phyloP scores from a whole-genome alignment of 1,140 invertebrate genomes.

The Popillia japonica region DNA sequence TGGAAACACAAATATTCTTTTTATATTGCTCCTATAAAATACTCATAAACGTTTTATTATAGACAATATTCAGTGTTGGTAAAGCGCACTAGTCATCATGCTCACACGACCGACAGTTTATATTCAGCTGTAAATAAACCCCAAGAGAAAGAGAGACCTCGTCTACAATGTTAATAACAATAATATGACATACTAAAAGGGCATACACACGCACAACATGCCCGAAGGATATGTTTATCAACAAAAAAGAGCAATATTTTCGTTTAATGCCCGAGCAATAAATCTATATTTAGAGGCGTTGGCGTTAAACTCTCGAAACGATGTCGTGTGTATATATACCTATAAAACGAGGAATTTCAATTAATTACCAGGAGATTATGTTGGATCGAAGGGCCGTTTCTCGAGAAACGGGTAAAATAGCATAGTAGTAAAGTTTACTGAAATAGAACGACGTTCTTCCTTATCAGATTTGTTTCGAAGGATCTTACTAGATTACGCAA shows the following conservation, averaged over 20 bases:
- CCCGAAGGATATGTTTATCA: constrained; percentile 11
- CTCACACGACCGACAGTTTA: constrained; percentile 8
- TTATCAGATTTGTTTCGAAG: neutral
- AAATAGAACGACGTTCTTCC: neutral
- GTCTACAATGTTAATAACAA: constrained; percentile 16
- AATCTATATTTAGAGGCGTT: constrained; percentile 6
- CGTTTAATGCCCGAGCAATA: neutral
- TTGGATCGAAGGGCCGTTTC: neutral
- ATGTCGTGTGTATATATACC: neutral
- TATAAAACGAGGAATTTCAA: constrained; percentile 15
- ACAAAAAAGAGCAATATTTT: constrained; percentile 19
- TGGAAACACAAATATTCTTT: neutral
- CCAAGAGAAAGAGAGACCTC: neutral
- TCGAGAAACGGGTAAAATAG: neutral
- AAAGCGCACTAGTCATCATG: neutral
- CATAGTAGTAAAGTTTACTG: neutral
- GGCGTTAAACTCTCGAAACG: constrained; percentile 4
- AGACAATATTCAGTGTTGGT: neutral
- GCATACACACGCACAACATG: neutral
- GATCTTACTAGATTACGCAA: neutral
- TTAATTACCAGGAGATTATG: neutral
- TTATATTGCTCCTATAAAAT: neutral
- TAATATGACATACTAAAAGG: constrained; percentile 19
- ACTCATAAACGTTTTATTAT: constrained; percentile 15
- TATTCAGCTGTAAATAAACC: constrained; percentile 6